These are phyloP conservation scores for Gymnoscopelus microlampas DNA, from an alignment of 2,797 vertebrate genomes.

Conservation along the genomic window DNA sequence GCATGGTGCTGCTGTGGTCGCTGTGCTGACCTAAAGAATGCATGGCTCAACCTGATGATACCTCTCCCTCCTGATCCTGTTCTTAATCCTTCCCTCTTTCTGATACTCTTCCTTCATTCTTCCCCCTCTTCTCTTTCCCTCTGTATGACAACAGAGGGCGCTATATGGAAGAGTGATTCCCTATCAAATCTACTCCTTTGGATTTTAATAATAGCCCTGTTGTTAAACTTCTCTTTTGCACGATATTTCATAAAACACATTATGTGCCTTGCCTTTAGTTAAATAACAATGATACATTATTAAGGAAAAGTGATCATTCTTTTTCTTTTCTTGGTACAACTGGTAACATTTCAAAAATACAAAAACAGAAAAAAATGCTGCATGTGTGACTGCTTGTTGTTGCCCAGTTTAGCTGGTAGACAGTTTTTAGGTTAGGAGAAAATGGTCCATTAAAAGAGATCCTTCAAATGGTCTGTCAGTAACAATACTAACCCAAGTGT, in stretches of 20 bases:
- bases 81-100: conserved; percentile 4
- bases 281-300: conserved; percentile 83
- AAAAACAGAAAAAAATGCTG: conserved; percentile 75
- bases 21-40: conserved; percentile 72
- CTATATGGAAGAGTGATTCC: conserved; percentile 54
- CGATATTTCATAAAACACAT: conserved; percentile 94
- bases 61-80: conserved; percentile 55
- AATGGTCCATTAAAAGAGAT: conserved; percentile 4
- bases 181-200: conserved; percentile 61
- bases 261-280: conserved; percentile 98
- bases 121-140: conserved; percentile 11
- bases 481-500: conserved; percentile 11
- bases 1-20: conserved; percentile 71
- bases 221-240: conserved; percentile 89
- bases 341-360: conserved; percentile 77
- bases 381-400: conserved; percentile 86
- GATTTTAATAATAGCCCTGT: conserved; percentile 66
- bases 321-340: conserved; percentile 75
- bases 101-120: conserved; percentile 24
- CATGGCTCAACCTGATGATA: conserved; percentile 72
- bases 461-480: neutral
- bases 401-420: conserved; percentile 56
- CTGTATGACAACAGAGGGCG: conserved; percentile 36
- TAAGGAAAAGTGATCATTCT: conserved; percentile 50
- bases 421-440: conserved; percentile 34